These are phyloP conservation scores for Myopa tessellatipennis DNA, from an alignment of 2,888 invertebrate genomes.

Conservation along the genomic window DNA sequence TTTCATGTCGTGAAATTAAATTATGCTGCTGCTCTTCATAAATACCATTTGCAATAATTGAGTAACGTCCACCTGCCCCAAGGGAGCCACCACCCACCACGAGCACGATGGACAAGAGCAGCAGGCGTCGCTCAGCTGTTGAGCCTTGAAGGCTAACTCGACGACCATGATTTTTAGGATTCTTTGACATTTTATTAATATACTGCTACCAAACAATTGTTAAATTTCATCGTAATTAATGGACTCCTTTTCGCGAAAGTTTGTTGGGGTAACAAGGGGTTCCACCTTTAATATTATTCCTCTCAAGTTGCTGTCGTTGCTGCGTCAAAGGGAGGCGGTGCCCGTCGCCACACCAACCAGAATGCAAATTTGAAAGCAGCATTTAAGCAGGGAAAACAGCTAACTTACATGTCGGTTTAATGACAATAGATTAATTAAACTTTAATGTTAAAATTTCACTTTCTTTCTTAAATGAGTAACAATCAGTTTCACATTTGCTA, in stretches of 20 bases:
- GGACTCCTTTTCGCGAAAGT: neutral
- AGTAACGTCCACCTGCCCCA: neutral
- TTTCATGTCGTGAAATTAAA: no score
- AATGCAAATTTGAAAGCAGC: neutral
- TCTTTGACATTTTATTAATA: neutral
- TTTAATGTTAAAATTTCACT: no score
- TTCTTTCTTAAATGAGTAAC: neutral
- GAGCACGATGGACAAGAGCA: neutral
- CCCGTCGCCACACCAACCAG: neutral
- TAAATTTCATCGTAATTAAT: neutral
- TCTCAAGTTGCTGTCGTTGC: slow-evolving; percentile 15
- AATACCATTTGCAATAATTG: neutral
- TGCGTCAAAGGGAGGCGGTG: neutral
- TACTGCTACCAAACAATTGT: neutral
- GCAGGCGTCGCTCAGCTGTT: neutral
- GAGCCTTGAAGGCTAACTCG: neutral
- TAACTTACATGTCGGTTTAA: no score
- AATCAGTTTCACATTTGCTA: no score
- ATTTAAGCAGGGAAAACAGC: neutral
- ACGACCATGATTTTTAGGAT: neutral
- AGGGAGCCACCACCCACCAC: slow-evolving; percentile 11
- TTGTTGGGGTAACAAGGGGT: neutral
- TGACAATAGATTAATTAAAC: no score
- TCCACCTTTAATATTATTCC: neutral
- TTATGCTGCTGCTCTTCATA: no score